A percentile compares a stretch with the other conserved stretches of the same genome.
Conservation (phyloP, 1,140 invertebrate species). For the Euglossa dilemma region DNA sequence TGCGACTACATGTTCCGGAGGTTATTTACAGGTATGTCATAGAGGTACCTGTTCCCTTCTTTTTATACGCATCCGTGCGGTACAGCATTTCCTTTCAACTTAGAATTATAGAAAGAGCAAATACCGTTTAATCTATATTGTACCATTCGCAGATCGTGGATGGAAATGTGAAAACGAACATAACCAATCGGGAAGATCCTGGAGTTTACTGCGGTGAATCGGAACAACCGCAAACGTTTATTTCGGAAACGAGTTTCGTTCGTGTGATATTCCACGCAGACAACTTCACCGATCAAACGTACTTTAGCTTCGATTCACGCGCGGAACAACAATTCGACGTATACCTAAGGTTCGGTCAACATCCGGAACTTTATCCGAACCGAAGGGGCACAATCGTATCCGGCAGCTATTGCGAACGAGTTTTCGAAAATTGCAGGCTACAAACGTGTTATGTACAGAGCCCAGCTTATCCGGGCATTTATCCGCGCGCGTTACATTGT, state of each 20-base stretch:
- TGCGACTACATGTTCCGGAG: constrained; percentile 92
- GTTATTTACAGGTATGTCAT: constrained; percentile 87
- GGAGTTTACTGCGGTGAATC: constrained; percentile 96
- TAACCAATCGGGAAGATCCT: constrained; percentile 92
- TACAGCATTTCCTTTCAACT: too few relatives aligned
- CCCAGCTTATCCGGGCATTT: constrained; percentile 95
- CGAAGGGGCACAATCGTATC: constrained; percentile 91
- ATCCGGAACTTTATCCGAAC: constrained; percentile 95
- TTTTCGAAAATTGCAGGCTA: constrained; percentile 91
- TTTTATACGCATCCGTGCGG: too few relatives aligned
- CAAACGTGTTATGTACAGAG: constrained; percentile 97
- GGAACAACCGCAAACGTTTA: constrained; percentile 96
- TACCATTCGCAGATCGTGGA: constrained; percentile 88
- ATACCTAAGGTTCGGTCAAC: constrained; percentile 93
- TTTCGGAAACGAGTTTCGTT: constrained; percentile 96
- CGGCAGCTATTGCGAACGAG: constrained; percentile 93
- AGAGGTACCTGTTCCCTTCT: too few relatives aligned
- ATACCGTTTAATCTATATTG: background rate
- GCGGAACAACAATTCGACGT: constrained; percentile 95
- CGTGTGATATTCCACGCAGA: constrained; percentile 94
- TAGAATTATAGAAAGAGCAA: background rate
- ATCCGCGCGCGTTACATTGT: constrained; percentile 94
- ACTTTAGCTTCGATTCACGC: constrained; percentile 89
- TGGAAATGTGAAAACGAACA: constrained; percentile 92
- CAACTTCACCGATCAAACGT: constrained; percentile 95